phyloP scores from a whole-genome alignment of 2,113 vertebrate genomes.

The Geococcyx californianus region DNA sequence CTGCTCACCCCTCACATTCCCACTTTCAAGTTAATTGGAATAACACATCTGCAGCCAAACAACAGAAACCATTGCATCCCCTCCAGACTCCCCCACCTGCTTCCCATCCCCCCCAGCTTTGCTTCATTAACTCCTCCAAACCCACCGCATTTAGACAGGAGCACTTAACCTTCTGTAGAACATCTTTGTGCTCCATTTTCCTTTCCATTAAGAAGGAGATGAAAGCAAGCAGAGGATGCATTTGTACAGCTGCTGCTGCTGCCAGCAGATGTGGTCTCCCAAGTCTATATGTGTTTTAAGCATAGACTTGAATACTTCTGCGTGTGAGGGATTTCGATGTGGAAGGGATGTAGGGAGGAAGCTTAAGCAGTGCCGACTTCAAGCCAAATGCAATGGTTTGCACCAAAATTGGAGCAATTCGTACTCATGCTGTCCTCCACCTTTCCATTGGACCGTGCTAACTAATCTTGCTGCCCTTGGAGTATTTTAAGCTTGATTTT shows the following conservation, averaged over 20 bases:
- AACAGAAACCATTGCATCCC: background rate
- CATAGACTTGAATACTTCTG: background rate
- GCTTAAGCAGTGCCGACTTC: background rate
- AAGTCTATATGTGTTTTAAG: background rate
- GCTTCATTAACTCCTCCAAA: slow-evolving; percentile 45
- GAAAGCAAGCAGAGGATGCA: slow-evolving; percentile 65
- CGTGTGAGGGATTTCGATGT: background rate
- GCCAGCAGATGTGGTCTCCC: background rate
- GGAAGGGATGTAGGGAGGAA: background rate
- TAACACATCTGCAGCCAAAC: slow-evolving; percentile 41
- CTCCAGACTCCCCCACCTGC: background rate
- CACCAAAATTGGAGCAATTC: background rate
- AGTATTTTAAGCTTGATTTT: background rate
- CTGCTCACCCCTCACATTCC: background rate
- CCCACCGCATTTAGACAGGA: slow-evolving; percentile 29
- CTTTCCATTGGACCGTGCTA: background rate
- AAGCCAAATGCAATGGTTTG: background rate
- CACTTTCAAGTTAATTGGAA: slow-evolving; percentile 42
- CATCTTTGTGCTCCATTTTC: slow-evolving; percentile 79
- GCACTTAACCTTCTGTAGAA: slow-evolving; percentile 75
- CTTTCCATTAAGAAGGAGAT: slow-evolving; percentile 69
- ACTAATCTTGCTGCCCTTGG: background rate
- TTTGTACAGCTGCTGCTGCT: slow-evolving; percentile 36
- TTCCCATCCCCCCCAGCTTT: background rate
- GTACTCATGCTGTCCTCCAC: background rate